Base-by-base conservation (phyloP, 2,888 invertebrate species). In the Chirona hameri region DNA sequence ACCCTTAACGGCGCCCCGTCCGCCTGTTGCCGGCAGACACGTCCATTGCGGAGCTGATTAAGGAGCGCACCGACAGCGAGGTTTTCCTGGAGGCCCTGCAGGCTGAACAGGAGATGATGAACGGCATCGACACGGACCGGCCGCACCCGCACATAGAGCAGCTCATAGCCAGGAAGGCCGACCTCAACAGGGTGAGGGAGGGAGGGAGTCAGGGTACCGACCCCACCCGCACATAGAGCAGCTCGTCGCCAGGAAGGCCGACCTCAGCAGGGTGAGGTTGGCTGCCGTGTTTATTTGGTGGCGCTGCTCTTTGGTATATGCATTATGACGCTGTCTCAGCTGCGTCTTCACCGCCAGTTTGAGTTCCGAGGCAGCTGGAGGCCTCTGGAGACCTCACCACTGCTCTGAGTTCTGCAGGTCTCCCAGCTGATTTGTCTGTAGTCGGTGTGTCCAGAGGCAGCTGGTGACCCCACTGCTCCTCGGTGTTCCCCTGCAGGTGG, bases 21-120 rank as follows among this genome's bases (percentile, higher is more conserved):
- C 29, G n/a, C 12, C 79, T 14, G 10, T n/a, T 4, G 10, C 24
- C 27, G 57, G 89, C 91, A 88, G 97, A 98, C 87, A 97, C 96
- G 10, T 94, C 96, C 60, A 95, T 99, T 85, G 98, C 97, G 0
- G 97, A 97, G 88, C 92, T 96, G 87, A 93, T 99, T 55, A 97
- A 97, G 88, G 95, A 96, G 89, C 92, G 93, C 76, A 92, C 92
- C 4, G 94, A 94, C 86, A 90, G 91, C 0, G 92, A 92, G 86
- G 91, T 92, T 57, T 97, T 97, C 87, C 91, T 93, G 83, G 94
- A 95, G 86, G 92, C 92, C 81, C 89, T 96, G 60, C 92, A 93
- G 85, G 92, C 93, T 69, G 97, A 98, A 87, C 98, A 98, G 87
- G 98, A 98, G 87, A 93, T 99, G 86, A 90, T 98, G 85, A 93